Conservation (phyloP, 2,113 vertebrate genomes). For the Psilopsiagon aurifrons region DNA sequence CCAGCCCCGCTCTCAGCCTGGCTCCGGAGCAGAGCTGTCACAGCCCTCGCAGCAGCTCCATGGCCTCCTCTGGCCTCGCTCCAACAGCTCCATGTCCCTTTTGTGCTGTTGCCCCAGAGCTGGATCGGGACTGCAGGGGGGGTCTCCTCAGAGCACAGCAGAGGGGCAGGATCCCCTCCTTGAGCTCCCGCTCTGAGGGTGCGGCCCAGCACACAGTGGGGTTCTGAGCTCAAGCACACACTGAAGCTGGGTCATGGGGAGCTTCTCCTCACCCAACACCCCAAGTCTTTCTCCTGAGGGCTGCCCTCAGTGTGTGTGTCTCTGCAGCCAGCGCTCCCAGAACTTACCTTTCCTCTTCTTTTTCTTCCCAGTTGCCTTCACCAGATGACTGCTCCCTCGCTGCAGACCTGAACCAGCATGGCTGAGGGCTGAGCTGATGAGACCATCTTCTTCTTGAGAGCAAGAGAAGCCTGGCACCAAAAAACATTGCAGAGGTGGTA, state of each 20-base stretch:
- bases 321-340: background rate
- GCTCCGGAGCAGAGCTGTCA: background rate
- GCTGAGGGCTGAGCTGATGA: background rate
- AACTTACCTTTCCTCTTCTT: background rate
- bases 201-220: background rate
- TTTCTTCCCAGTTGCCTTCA: background rate
- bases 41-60: background rate
- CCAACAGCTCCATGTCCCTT: too few relatives aligned
- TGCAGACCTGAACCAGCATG: background rate
- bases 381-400: background rate
- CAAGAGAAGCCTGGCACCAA: background rate
- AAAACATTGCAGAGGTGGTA: background rate
- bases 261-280: background rate
- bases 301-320: background rate
- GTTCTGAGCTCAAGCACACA: background rate
- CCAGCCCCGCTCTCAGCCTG: background rate
- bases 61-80: background rate
- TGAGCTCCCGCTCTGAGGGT: background rate
- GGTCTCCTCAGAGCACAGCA: too few relatives aligned
- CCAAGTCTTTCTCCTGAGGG: background rate
- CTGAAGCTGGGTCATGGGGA: background rate
- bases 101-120: too few relatives aligned
- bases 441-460: background rate
- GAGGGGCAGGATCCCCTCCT: background rate
- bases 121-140: too few relatives aligned